Evolutionary conservation across 2,113 vertebrate species (phyloP).

Genomic region (Megaceryle torquata): DNA sequence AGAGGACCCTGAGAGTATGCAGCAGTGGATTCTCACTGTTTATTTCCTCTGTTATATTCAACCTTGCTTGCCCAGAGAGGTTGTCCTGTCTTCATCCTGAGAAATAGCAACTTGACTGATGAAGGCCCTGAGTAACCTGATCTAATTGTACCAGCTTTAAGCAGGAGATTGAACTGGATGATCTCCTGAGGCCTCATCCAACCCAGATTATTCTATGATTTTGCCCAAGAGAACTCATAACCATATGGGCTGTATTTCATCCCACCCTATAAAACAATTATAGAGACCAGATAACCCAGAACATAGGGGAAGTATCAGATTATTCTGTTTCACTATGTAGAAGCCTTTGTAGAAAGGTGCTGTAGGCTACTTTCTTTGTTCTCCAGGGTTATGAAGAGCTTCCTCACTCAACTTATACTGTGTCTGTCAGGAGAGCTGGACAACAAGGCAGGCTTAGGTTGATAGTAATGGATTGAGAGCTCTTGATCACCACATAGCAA

Average conservation of each 20-base stretch:
- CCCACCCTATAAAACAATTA: background rate
- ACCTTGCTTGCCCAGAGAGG: background rate
- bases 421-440: background rate
- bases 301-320: background rate
- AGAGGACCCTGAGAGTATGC: background rate
- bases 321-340: background rate
- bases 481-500: background rate
- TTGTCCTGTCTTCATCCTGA: background rate
- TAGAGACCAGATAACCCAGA: background rate
- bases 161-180: background rate
- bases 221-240: background rate
- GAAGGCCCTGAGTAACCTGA: background rate
- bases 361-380: background rate
- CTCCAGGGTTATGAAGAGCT: background rate
- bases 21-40: background rate
- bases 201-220: background rate
- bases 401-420: background rate
- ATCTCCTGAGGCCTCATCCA: background rate
- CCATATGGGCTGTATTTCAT: background rate
- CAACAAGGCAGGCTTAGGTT: background rate
- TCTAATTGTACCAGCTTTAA: background rate
- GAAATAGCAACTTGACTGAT: background rate
- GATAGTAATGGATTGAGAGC: background rate
- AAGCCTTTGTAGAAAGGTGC: background rate
- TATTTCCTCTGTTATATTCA: background rate